phyloP scores from a whole-genome alignment of 2,797 vertebrate species.

The Hippopotamyrus pictus region DNA sequence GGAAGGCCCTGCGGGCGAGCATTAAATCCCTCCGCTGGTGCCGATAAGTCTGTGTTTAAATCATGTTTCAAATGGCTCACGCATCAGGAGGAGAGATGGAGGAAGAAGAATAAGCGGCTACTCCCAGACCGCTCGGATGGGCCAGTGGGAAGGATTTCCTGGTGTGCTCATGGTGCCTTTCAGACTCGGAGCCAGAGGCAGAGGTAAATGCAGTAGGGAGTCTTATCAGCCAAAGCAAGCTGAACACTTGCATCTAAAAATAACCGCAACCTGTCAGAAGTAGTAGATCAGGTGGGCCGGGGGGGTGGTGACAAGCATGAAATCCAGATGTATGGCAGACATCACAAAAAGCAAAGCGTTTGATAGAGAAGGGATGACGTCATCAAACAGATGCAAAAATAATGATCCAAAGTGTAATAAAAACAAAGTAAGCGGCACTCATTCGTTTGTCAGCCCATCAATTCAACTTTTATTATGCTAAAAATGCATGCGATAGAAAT shows the following conservation, averaged over 20 bases:
- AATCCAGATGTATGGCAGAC: conserved; percentile 1
- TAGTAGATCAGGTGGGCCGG: neutral
- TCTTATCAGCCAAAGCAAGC: neutral
- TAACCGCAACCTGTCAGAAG: neutral
- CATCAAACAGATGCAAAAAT: conserved; percentile 11
- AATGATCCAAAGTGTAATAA: neutral
- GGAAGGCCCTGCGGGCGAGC: neutral
- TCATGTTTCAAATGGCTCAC: conserved; percentile 8
- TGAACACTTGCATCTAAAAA: conserved; percentile 16
- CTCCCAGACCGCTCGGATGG: neutral
- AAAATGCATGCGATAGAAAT: neutral
- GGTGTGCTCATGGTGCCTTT: neutral
- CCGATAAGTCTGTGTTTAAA: conserved; percentile 13
- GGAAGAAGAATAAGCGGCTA: neutral
- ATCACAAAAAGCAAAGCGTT: neutral
- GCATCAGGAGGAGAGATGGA: neutral
- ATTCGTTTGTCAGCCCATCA: neutral
- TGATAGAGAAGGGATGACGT: neutral
- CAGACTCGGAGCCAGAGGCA: neutral
- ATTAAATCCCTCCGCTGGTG: neutral
- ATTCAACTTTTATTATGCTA: neutral
- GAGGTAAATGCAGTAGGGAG: neutral
- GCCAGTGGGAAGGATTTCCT: conserved; percentile 6
- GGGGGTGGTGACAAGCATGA: neutral
- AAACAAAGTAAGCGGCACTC: neutral